Base-by-base conservation (phyloP, 2,888 invertebrate species). In the Noctua fimbriata region DNA sequence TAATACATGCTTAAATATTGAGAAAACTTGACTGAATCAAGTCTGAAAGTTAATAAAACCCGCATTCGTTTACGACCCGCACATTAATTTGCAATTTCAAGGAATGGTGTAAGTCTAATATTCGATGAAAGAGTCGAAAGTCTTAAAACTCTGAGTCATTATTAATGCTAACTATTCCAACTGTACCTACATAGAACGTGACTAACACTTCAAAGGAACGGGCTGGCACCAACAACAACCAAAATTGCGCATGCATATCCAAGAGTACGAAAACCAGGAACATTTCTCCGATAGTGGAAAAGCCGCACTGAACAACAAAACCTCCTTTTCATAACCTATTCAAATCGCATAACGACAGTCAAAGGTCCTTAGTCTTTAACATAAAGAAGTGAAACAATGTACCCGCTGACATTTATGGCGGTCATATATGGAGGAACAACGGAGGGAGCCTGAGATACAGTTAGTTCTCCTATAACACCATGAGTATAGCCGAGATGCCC, bases 381-480 rank as follows among this genome's bases (percentile, higher is more conserved):
- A 82, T 89, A 89, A 84, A 90, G 80, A 85, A 82, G 47, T 83
- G 28, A 84, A 80, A 90, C 86, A 89, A 84, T 86, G 81, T 85
- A 52, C 77, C 72, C 60, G 88, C 79, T 82, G 88, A 87, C 89
- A 85, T 89, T 87, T 89, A 89, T 82, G 78, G 80, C 72, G 55
- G 58, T 81, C 90, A 72, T 89, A 90, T 92, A 92, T 90, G 92
- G 91, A 83, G 82, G 90, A 91, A 92, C 91, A 93, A 92, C 92
- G 90, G 91, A 91, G 92, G 91, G 92, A 89, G 89, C 84, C 84
- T 89, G 90, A 89, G 89, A 88, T 93, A 95, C 94, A 94, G 95
- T 95, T 95, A 95, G 87, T 91, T 92, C 91, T 92, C 91, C 92
- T 91, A 92, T 92, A 93, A 91, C 92, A 91, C 92, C 88, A 92